Conservation (phyloP, 2,113 vertebrate genomes). For the Noctilio leporinus region DNA sequence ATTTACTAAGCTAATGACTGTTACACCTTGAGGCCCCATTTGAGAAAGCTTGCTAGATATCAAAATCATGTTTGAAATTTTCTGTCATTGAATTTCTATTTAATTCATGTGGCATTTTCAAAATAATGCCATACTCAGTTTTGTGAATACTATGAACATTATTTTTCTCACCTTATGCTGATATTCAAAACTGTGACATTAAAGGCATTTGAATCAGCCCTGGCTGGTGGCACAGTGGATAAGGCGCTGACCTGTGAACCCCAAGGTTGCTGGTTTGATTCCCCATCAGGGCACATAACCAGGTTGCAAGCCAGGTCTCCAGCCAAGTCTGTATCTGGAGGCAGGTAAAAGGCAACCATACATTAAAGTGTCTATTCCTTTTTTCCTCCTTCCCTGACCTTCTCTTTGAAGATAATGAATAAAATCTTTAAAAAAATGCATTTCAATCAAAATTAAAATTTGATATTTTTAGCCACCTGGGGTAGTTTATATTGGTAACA, state of each 20-base stretch:
- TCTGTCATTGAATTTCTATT: background rate
- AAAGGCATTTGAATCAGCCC: background rate
- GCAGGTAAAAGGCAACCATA: too few species aligned
- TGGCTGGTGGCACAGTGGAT: too few species aligned
- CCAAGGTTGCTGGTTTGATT: too few species aligned
- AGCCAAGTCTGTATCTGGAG: too few species aligned
- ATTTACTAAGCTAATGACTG: background rate
- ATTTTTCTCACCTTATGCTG: background rate
- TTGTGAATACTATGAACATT: background rate
- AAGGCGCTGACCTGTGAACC: too few species aligned
- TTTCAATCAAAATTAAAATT: background rate
- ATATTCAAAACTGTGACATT: background rate
- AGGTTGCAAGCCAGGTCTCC: too few species aligned
- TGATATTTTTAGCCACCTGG: constrained; percentile 2
- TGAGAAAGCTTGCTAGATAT: background rate
- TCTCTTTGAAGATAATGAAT: too few species aligned
- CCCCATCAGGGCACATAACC: too few species aligned
- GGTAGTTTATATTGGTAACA: background rate
- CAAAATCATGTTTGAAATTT: background rate
- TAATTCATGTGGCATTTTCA: background rate
- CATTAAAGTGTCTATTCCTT: too few species aligned
- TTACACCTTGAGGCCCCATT: background rate
- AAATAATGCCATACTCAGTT: background rate
- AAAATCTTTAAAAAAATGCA: too few species aligned
- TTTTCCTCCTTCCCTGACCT: too few species aligned